Base-by-base conservation (phyloP, 2,888 invertebrate genomes). In the Ormyrus thymus region DNA sequence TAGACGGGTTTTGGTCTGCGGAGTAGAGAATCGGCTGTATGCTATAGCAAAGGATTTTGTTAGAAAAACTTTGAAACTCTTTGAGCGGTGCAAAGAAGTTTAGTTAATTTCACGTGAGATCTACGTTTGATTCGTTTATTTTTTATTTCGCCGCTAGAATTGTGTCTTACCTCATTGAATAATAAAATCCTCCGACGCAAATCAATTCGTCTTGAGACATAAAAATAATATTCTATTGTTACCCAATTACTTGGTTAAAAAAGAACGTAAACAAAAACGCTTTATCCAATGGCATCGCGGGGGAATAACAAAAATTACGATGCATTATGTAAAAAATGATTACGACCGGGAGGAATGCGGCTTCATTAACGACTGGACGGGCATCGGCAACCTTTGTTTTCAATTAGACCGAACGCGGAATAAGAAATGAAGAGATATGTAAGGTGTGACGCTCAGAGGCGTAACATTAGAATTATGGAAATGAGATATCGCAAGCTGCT, bases 391-490 rank as follows among this genome's bases (percentile, higher is more conserved):
- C 58, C 55, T 78, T 78, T 78, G 72, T 78, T 78, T 78, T 72
- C 72, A 71, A 70, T 69, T 13, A 51, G 64, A 65, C 59, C 15
- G 65, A 77, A 62, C 46, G 55, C 55, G 59, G 74, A 75, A 72
- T 76, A 59, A 58, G 71, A 71, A 65, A 76, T 59, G 51, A 71
- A 71, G 76, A 77, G 58, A 29, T 29, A 29, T 29, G 58, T 58
- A 61, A 73, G 53, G 69, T 58, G 74, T 58, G 73, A 78, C 78
- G 73, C 59, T 69, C n/a, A 46, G 53, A 75, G 65, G 64, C 59
- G 78, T 78, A 74, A 78, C 74, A 62, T 62, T 79, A 68, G 71
- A 76, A 71, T 79, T 79, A 79, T 79, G 75, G 71, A 76, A 71
- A 79, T 79, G 43, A 71, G 70, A 64, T 73, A 56, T 56, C 13